Percentiles rank a stretch among this genome's conserved stretches.
These are phyloP conservation scores for Ischnus inquisitorius DNA, from an alignment of 2,888 invertebrate species.

Conservation along the genomic window DNA sequence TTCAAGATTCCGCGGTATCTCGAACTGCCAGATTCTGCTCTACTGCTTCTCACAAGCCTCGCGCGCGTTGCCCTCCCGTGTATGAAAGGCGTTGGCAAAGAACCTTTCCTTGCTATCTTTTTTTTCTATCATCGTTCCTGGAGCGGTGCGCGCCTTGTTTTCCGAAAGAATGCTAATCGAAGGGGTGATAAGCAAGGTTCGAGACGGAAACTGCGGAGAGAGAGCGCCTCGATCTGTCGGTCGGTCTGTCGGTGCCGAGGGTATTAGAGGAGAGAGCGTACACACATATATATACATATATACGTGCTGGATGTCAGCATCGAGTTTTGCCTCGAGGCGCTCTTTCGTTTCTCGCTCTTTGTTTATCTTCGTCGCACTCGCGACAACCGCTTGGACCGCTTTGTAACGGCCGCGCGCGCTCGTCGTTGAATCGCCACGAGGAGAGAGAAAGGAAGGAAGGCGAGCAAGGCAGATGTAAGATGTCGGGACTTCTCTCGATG, in stretches of 20 bases:
- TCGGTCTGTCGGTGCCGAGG: constrained; percentile 37
- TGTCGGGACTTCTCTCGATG: constrained; percentile 34
- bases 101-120: constrained; percentile 38
- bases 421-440: constrained; percentile 44
- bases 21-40: not conserved
- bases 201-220: constrained; percentile 1
- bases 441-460: constrained; percentile 45
- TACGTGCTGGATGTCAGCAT: constrained; percentile 42
- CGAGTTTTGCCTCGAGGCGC: constrained; percentile 42
- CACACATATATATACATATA: no score
- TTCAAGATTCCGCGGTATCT: constrained; percentile 48
- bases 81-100: constrained; percentile 26
- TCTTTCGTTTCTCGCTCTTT: constrained; percentile 33
- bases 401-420: constrained; percentile 70
- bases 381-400: constrained; percentile 47
- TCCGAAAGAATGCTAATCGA: constrained; percentile 68
- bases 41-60: not conserved
- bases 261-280: constrained; percentile 34
- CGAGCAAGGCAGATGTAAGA: constrained; percentile 59
- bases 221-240: constrained; percentile 23
- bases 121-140: constrained; percentile 39
- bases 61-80: not conserved
- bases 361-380: constrained; percentile 45
- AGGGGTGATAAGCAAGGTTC: constrained; percentile 62
- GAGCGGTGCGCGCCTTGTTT: constrained; percentile 32